phyloP scores from a whole-genome alignment of 2,113 vertebrate genomes.

The Neodon shergylaensis region DNA sequence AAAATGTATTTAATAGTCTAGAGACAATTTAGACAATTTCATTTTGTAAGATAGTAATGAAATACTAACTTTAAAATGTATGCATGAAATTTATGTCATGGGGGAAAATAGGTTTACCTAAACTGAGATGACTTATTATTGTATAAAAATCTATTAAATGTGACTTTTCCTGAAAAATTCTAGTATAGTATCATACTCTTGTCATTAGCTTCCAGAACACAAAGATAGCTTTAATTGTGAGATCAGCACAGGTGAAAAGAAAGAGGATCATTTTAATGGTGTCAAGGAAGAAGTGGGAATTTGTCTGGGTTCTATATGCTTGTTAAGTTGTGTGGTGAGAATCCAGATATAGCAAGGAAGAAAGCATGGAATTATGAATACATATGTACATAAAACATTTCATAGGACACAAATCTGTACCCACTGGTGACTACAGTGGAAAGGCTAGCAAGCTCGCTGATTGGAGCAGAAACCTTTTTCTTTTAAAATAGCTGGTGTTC shows the following conservation, averaged over 20 bases:
- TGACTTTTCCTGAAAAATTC: background rate
- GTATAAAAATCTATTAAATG: background rate
- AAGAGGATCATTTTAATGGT: background rate
- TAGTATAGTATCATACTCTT: background rate
- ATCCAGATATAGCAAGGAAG: background rate
- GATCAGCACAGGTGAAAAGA: background rate
- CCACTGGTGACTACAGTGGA: background rate
- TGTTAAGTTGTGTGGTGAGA: background rate
- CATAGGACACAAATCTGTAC: background rate
- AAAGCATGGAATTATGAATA: background rate
- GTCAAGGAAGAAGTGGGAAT: too few species aligned
- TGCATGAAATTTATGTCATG: background rate
- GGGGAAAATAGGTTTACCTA: background rate
- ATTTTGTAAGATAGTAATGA: background rate
- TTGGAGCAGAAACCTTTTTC: background rate
- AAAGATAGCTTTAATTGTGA: background rate
- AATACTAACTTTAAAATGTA: background rate
- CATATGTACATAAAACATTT: background rate
- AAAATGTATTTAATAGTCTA: background rate
- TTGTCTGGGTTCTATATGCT: background rate
- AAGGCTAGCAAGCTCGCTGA: background rate
- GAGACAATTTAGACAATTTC: background rate
- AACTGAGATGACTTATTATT: background rate
- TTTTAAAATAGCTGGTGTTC: background rate
- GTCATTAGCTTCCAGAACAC: background rate